phyloP scores from a whole-genome alignment of 2,888 invertebrate species.

The Fissipunctia ypsillon region DNA sequence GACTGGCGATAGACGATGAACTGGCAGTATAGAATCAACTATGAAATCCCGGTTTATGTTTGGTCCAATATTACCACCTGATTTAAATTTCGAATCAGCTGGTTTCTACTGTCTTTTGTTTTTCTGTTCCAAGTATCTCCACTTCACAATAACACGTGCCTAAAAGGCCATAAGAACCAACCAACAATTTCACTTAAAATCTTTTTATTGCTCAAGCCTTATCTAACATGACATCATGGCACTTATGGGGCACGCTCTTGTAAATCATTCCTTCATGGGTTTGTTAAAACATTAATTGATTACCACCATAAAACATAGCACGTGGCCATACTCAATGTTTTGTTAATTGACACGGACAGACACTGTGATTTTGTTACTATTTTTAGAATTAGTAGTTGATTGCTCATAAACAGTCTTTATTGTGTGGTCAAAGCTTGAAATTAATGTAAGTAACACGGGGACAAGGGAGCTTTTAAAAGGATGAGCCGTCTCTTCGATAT shows the following conservation, averaged over 20 bases:
- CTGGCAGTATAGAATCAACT: neutral
- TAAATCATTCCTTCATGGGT: constrained; percentile 70
- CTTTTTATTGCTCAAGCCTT: constrained; percentile 56
- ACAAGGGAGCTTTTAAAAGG: neutral
- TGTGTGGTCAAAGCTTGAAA: neutral
- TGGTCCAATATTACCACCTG: neutral
- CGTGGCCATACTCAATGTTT: constrained; percentile 73
- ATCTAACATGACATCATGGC: constrained; percentile 68
- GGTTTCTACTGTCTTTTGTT: constrained; percentile 4
- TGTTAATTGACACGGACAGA: constrained; percentile 62
- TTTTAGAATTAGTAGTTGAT: constrained; percentile 27
- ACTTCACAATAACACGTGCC: constrained; percentile 46
- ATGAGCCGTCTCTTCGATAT: neutral
- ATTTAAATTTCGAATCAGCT: neutral
- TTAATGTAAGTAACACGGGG: neutral
- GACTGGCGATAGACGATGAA: neutral
- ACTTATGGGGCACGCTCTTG: constrained; percentile 66
- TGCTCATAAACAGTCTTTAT: neutral
- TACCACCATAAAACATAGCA: constrained; percentile 72
- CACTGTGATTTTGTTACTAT: constrained; percentile 56
- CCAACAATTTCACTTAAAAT: constrained; percentile 41
- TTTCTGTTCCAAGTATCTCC: neutral
- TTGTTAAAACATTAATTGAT: constrained; percentile 71
- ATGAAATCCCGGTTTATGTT: neutral
- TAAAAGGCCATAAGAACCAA: constrained; percentile 29